Evolutionary conservation across 2,888 invertebrate species (phyloP).

Genomic region (Heliothis peltigera): DNA sequence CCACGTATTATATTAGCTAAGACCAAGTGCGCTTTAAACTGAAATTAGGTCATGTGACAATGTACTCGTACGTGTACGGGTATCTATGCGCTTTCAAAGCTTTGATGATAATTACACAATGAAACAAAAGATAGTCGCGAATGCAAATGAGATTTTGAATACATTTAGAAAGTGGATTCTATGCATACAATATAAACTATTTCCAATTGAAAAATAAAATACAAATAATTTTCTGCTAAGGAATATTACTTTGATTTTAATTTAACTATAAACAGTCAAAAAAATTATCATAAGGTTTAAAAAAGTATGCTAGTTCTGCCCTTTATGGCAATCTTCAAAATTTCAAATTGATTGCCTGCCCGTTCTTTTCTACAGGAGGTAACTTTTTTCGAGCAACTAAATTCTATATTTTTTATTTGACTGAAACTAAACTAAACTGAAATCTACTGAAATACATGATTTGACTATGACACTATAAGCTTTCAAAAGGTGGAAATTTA

Average conservation of each 20-base stretch:
- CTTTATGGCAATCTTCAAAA: no score
- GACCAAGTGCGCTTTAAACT: constrained; percentile 44
- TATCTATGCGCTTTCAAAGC: not conserved
- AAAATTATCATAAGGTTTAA: no score
- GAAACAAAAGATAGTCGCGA: constrained; percentile 20
- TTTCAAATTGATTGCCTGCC: no score
- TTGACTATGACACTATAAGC: no score
- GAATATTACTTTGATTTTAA: not conserved
- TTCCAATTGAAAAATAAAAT: not conserved
- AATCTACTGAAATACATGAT: no score
- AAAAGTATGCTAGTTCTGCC: no score
- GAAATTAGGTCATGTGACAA: constrained; percentile 59
- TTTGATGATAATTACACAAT: constrained; percentile 6
- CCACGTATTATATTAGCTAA: constrained; percentile 57
- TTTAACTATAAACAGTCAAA: no score
- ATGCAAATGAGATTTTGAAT: not conserved
- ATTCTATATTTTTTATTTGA: no score
- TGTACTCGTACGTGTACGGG: constrained; percentile 12
- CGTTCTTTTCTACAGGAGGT: no score
- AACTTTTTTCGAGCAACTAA: no score
- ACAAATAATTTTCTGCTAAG: not conserved
- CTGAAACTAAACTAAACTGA: no score
- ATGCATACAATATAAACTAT: not conserved
- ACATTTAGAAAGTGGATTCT: no score
- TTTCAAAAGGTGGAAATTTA: not conserved